Evolutionary conservation across 2,797 vertebrate species (phyloP).

Genomic region (Cynodonichthys magdalenae): DNA sequence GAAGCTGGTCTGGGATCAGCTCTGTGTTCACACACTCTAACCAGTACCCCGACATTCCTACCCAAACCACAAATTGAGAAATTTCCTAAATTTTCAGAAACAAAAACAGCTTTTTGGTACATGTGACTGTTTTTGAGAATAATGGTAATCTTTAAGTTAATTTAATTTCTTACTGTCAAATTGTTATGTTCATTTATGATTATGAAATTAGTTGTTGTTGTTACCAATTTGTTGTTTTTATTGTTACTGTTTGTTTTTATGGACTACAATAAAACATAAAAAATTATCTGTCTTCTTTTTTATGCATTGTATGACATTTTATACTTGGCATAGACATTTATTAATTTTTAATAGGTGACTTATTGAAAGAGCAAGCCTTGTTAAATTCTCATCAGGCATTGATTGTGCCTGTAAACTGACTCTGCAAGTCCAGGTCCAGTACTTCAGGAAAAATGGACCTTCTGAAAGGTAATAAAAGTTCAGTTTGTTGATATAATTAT

Average conservation of each 20-base stretch:
- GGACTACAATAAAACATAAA: conserved; percentile 82
- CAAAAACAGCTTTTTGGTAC: conserved; percentile 53
- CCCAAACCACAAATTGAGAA: conserved; percentile 53
- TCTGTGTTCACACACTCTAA: conserved; percentile 35
- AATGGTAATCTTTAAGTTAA: conserved; percentile 73
- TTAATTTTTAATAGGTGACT: not conserved
- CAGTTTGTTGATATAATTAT: too few relatives aligned
- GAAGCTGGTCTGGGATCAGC: conserved; percentile 54
- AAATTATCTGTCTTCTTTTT: conserved; percentile 39
- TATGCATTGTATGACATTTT: not conserved
- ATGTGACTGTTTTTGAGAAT: conserved; percentile 54
- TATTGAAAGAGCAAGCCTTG: not conserved
- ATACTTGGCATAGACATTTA: not conserved
- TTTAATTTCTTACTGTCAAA: conserved; percentile 77
- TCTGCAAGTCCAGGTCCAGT: not conserved
- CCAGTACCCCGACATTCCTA: conserved; percentile 73
- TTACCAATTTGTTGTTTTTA: conserved; percentile 79
- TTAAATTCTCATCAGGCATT: not conserved
- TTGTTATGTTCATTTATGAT: conserved; percentile 73
- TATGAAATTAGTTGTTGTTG: conserved; percentile 73
- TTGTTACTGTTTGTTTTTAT: conserved; percentile 79
- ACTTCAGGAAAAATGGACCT: not conserved
- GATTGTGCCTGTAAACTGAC: not conserved
- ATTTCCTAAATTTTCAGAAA: conserved; percentile 25
- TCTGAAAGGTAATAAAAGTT: not conserved